Conservation (phyloP, 2,113 vertebrate genomes). For the Leucoraja erinaceus region DNA sequence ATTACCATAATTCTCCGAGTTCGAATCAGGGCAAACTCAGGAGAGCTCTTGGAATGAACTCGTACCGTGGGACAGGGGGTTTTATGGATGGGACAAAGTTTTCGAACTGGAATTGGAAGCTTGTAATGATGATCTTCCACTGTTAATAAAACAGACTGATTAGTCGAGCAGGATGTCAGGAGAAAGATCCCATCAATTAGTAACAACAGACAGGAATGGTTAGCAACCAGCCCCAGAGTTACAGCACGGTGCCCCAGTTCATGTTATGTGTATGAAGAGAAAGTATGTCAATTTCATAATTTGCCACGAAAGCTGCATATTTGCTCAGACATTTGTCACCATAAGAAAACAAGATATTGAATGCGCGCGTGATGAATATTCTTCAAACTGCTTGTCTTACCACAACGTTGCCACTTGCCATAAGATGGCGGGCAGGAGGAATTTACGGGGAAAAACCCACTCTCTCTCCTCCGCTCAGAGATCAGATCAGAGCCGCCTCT, state of each 20-base stretch:
- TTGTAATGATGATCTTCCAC: conserved; percentile 12
- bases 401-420: neutral
- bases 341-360: conserved; percentile 22
- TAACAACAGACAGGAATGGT: neutral
- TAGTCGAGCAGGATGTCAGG: neutral
- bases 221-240: neutral
- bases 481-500: neutral
- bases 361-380: neutral
- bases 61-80: too few species aligned
- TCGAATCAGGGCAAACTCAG: too few species aligned
- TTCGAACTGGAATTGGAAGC: neutral
- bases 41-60: too few species aligned
- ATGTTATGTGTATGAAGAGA: neutral
- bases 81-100: neutral
- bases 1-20: too few species aligned
- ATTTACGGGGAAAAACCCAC: neutral
- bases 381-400: conserved; percentile 11
- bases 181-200: conserved; percentile 26
- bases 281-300: conserved; percentile 19
- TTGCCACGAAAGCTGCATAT: conserved; percentile 1
- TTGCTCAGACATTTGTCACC: neutral
- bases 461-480: neutral
- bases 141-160: conserved; percentile 21
- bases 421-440: neutral
- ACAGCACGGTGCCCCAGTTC: neutral